Evolutionary conservation across 53 echinoderm and acorn worm genomes (phyloP).

Genomic region (Hippasteria phrygiana): DNA sequence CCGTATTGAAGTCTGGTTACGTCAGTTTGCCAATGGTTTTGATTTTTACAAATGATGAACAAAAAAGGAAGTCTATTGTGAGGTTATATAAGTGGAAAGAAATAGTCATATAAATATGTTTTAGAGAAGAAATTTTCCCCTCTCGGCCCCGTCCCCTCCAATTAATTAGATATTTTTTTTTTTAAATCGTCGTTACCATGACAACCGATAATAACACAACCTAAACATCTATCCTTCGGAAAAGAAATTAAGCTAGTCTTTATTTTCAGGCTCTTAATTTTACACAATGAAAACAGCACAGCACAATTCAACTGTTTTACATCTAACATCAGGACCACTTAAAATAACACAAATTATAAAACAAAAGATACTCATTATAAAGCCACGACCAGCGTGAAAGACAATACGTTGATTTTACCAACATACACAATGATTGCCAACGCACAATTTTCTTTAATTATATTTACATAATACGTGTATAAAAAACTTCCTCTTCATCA

Average conservation of each 20-base stretch:
- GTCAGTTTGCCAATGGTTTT: too few relatives aligned
- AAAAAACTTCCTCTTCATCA: background rate
- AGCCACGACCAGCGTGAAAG: conserved; percentile 34
- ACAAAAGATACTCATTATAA: conserved; percentile 2
- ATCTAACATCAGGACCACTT: conserved; percentile 22
- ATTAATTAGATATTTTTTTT: background rate
- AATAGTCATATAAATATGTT: too few relatives aligned
- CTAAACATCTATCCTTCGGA: background rate
- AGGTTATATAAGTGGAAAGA: too few relatives aligned
- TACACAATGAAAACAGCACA: conserved; percentile 13
- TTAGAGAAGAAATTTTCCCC: too few relatives aligned
- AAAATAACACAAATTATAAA: conserved; percentile 46
- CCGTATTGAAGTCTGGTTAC: too few relatives aligned
- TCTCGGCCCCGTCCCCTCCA: too few relatives aligned
- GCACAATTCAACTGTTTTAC: conserved; percentile 14
- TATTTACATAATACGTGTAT: background rate
- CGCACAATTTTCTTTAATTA: background rate
- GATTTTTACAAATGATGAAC: too few relatives aligned
- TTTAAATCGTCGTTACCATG: background rate
- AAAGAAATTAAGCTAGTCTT: background rate
- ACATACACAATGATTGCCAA: background rate
- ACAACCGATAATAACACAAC: background rate
- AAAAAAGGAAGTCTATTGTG: too few relatives aligned
- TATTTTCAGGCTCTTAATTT: background rate
- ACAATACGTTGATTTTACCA: background rate